phyloP scores from a whole-genome alignment of 2,113 vertebrate genomes.

The Actenoides lindsayi region DNA sequence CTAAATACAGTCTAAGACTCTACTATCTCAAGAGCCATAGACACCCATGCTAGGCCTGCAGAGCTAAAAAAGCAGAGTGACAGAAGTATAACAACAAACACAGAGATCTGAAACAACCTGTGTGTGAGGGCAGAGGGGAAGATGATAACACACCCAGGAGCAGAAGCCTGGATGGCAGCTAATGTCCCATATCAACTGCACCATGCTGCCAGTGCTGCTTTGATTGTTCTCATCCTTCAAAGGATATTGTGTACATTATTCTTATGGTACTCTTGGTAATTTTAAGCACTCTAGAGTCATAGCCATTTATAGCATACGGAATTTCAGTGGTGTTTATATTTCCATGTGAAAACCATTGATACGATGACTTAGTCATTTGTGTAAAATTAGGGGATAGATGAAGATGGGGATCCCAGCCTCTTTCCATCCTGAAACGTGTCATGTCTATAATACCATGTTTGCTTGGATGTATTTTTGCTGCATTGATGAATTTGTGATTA shows the following conservation, averaged over 20 bases:
- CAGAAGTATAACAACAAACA: background rate
- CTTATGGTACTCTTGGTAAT: background rate
- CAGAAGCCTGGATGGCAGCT: background rate
- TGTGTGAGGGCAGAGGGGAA: background rate
- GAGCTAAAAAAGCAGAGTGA: background rate
- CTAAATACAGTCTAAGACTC: background rate
- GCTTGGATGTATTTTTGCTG: conserved; percentile 54
- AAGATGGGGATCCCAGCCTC: conserved; percentile 59
- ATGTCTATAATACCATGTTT: conserved; percentile 43
- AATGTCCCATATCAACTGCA: background rate
- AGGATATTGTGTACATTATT: background rate
- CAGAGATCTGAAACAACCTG: background rate
- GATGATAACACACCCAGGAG: accelerated
- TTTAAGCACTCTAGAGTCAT: background rate
- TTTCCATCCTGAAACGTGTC: conserved; percentile 53
- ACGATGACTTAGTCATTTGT: conserved; percentile 63
- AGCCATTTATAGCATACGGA: background rate
- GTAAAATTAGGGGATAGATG: conserved; percentile 53
- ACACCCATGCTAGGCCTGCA: background rate
- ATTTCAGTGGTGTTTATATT: conserved; percentile 52
- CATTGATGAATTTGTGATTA: conserved; percentile 73
- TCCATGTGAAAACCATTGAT: conserved; percentile 38
- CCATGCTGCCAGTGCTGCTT: background rate
- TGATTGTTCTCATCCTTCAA: background rate
- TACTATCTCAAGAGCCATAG: background rate